Base-by-base conservation (phyloP, 2,797 vertebrate species). In the Ctenopoma multispine region DNA sequence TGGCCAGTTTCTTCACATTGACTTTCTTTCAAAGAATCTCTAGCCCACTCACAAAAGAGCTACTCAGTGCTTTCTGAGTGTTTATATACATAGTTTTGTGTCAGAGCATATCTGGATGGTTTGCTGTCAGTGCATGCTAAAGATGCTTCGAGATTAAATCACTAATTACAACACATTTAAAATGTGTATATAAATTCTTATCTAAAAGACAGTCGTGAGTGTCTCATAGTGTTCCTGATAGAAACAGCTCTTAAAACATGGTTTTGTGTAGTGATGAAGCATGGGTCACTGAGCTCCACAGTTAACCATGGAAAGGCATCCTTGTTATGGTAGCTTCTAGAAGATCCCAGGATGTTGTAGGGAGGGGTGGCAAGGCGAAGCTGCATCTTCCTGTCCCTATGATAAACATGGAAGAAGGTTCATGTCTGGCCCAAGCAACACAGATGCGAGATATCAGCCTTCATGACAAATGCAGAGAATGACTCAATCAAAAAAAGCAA, bases 311-410 rank as follows among this genome's bases (percentile, higher is more conserved):
- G 71, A 86, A 67, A 82, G 69, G 65, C 79, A 72, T 86, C 87
- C 72, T 64, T 60, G 54, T 57, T 64, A 7, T 80, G 85, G 80
- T 88, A 86, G 81, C 75, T 86, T 88, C 83, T 72, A 84, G 79
- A 91, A 82, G 92, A 86, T 89, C 90, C 90, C 87, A 91, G 92
- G 90, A 92, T 90, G 90, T 90, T 87, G 77, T 84, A 67, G 87
- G 91, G 90, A 90, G 92, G 89, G 87, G 87, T 87, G 63, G 84
- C 68, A 74, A 81, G 77, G 82, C 83, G 17, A 90, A 84, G 81
- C 82, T 62, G 81, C 89, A 90, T 93, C 89, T 93, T 92, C 92
- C 92, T 91, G 91, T 86, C 83, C 64, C 78, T 81, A 73, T 63
- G 76, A 87, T 90, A 92, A 93, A 93, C 92, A 93, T 21, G 56